These are phyloP conservation scores for Henicopernis longicauda DNA, from an alignment of 2,113 vertebrate genomes.

Conservation along the genomic window DNA sequence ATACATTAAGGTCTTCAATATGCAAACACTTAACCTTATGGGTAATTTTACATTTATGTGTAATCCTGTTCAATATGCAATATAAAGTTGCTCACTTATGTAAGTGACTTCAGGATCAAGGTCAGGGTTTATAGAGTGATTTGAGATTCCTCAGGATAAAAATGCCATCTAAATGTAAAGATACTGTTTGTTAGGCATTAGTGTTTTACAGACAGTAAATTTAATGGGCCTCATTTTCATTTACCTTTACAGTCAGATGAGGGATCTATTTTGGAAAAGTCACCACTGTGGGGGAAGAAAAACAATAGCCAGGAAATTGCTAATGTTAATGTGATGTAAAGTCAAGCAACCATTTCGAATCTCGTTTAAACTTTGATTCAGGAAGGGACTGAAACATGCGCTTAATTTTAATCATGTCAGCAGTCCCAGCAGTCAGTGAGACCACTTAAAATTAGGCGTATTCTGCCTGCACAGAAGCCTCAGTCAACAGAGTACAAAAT, in stretches of 20 bases:
- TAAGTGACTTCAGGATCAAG: constrained; percentile 10
- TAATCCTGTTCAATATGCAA: neutral
- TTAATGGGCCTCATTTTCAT: constrained; percentile 57
- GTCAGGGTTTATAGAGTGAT: constrained; percentile 30
- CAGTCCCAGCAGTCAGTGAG: constrained; percentile 20
- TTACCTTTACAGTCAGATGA: constrained; percentile 54
- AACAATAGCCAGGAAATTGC: constrained; percentile 63
- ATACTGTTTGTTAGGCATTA: constrained; percentile 58
- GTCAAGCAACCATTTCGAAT: constrained; percentile 60
- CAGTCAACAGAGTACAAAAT: constrained; percentile 48
- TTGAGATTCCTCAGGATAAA: constrained; percentile 55
- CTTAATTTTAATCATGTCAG: constrained; percentile 60
- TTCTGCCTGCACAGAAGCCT: neutral
- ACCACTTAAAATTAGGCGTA: constrained; percentile 1
- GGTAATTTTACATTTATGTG: neutral
- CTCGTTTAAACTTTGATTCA: constrained; percentile 58
- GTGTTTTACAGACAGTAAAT: constrained; percentile 64
- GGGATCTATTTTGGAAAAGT: constrained; percentile 63
- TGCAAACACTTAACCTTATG: neutral
- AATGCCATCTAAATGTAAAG: constrained; percentile 65
- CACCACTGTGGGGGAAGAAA: constrained; percentile 55
- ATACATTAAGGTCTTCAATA: neutral
- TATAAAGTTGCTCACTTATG: neutral
- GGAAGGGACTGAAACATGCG: constrained; percentile 31
- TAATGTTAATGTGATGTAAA: constrained; percentile 60